phyloP scores from a whole-genome alignment of 2,888 invertebrate species.

The Tetheella fluctuosa region DNA sequence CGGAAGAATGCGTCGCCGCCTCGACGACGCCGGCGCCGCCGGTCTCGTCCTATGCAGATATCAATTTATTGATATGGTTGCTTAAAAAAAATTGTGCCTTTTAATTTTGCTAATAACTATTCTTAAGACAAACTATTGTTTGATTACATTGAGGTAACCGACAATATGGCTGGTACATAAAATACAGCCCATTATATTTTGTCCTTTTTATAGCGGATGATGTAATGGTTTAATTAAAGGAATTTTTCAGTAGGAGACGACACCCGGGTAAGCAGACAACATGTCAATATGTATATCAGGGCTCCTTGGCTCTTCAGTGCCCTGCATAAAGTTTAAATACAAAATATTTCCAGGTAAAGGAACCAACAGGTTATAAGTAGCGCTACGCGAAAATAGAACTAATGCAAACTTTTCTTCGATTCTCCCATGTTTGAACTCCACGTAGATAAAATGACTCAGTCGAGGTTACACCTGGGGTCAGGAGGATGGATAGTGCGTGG shows the following conservation, averaged over 20 bases:
- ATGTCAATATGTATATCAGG: conserved; percentile 2
- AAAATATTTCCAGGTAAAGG: neutral
- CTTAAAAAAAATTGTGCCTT: neutral
- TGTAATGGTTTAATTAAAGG: conserved; percentile 55
- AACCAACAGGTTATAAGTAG: neutral
- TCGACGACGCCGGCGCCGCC: conserved; percentile 27
- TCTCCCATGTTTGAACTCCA: neutral
- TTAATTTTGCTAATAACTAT: too few species aligned
- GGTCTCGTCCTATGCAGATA: conserved; percentile 31
- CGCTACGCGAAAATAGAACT: neutral
- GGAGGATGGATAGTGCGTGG: conserved; percentile 63
- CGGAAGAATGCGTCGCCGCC: conserved; percentile 58
- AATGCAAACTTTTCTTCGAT: neutral
- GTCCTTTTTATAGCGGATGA: conserved; percentile 43
- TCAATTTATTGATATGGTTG: neutral
- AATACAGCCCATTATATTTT: conserved; percentile 8
- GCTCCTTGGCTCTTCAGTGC: neutral
- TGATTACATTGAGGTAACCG: neutral
- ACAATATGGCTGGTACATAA: too few species aligned
- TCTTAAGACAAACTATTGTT: too few species aligned
- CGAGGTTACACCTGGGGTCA: conserved; percentile 63
- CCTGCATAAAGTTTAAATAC: neutral
- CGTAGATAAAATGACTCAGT: conserved; percentile 56
- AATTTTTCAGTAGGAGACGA: conserved; percentile 45
- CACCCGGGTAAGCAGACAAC: conserved; percentile 27